phyloP scores from a whole-genome alignment of 2,113 vertebrate species.

The Neolamprologus falcicula region DNA sequence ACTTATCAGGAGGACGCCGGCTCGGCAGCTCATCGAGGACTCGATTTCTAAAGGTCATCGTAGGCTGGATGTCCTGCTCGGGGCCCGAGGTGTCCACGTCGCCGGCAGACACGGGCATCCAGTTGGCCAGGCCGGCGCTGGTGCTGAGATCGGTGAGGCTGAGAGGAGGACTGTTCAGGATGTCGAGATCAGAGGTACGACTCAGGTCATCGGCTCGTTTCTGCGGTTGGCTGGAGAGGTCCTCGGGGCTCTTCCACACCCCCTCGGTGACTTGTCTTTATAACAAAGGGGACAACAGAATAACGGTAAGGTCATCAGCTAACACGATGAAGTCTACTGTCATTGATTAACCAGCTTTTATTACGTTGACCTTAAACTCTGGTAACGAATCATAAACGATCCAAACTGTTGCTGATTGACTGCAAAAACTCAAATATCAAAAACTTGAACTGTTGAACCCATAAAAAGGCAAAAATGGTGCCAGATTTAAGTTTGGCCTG shows the following conservation, averaged over 20 bases:
- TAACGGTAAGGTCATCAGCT: background rate
- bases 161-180: slow-evolving; percentile 83
- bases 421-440: background rate
- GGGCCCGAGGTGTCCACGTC: slow-evolving; percentile 40
- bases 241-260: slow-evolving; percentile 77
- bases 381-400: background rate
- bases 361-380: background rate
- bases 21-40: slow-evolving; percentile 74
- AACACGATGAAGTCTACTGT: background rate
- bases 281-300: slow-evolving; percentile 13
- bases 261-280: slow-evolving; percentile 86
- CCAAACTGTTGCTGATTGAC: background rate
- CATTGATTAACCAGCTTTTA: background rate
- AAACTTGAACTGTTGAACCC: fast-evolving
- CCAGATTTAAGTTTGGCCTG: fast-evolving
- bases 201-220: slow-evolving; percentile 78
- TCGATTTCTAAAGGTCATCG: slow-evolving; percentile 67
- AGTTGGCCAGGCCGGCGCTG: slow-evolving; percentile 56
- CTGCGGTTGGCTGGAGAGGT: slow-evolving; percentile 73
- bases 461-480: background rate
- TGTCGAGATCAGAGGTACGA: slow-evolving; percentile 79
- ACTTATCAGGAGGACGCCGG: slow-evolving; percentile 82
- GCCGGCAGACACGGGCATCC: slow-evolving; percentile 44
- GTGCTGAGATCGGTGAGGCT: slow-evolving; percentile 76
- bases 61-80: slow-evolving; percentile 68